These are phyloP conservation scores for Thaleichthys pacificus DNA, from an alignment of 2,797 vertebrate genomes.

Conservation along the genomic window DNA sequence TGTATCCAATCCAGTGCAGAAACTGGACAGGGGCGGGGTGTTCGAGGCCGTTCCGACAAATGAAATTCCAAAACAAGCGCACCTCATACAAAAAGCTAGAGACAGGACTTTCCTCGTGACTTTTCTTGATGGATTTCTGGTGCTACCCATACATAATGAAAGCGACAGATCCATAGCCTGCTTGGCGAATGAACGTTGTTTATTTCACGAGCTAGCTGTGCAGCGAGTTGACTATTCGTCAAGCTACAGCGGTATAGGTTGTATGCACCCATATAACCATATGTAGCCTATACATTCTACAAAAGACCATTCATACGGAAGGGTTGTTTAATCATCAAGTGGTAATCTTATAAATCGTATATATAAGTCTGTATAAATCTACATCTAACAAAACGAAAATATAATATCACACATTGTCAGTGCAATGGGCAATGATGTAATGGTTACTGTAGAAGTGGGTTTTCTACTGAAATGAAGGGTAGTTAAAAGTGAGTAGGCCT, in stretches of 20 bases:
- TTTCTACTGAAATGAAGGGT: no score
- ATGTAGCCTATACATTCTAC: no score
- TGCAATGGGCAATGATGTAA: no score
- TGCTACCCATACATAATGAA: slow-evolving; percentile 31
- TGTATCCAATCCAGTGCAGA: slow-evolving; percentile 66
- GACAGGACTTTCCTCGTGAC: slow-evolving; percentile 71
- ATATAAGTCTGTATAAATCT: no score
- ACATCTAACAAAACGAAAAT: no score
- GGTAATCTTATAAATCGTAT: background rate
- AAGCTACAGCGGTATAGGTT: no score
- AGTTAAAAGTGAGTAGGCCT: no score
- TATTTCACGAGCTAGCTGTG: background rate
- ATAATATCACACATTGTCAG: no score
- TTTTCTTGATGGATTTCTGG: slow-evolving; percentile 48
- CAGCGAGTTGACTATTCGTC: background rate
- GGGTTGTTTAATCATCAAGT: background rate
- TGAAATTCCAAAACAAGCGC: slow-evolving; percentile 73
- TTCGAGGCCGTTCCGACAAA: slow-evolving; percentile 60
- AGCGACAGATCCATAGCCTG: no score
- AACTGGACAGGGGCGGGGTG: slow-evolving; percentile 59
- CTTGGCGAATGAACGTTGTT: background rate
- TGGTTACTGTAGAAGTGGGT: no score
- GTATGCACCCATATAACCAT: no score
- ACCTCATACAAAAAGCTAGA: slow-evolving; percentile 67
- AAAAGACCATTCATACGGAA: background rate